Conservation (phyloP, 2,113 vertebrate species). For the Carollia perspicillata region DNA sequence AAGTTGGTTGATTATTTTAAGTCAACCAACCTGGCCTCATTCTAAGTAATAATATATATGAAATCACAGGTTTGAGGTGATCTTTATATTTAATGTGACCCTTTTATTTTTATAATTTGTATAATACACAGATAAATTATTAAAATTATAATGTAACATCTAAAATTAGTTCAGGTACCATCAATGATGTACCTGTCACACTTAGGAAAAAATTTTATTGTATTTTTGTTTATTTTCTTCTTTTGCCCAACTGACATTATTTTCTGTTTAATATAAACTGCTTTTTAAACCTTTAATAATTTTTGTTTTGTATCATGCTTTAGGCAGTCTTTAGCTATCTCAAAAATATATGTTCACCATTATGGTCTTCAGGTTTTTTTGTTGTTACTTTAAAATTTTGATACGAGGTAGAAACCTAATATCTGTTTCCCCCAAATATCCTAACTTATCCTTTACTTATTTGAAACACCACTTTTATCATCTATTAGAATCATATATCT, state of each 20-base stretch:
- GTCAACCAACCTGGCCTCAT: not conserved
- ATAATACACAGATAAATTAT: not conserved
- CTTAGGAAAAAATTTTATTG: not conserved
- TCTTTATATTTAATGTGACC: not conserved
- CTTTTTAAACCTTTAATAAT: not conserved
- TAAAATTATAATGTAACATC: not conserved
- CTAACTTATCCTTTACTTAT: not conserved
- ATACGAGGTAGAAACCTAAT: not conserved
- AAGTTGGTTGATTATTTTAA: not conserved
- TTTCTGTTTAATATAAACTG: not conserved
- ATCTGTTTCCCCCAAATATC: not conserved
- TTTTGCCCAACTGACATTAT: not conserved
- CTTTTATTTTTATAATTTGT: not conserved
- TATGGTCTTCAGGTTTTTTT: not conserved
- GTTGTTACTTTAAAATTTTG: not conserved
- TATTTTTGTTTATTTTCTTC: not conserved
- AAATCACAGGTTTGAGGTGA: not conserved
- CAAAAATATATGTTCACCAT: not conserved
- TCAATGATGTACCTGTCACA: not conserved
- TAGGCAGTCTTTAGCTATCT: not conserved
- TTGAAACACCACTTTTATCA: not conserved
- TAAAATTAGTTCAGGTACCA: not conserved
- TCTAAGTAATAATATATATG: not conserved
- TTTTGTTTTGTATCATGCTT: not conserved
- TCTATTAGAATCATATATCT: not conserved